phyloP scores from a whole-genome alignment of 2,888 invertebrate genomes.

The Drepana falcataria region DNA sequence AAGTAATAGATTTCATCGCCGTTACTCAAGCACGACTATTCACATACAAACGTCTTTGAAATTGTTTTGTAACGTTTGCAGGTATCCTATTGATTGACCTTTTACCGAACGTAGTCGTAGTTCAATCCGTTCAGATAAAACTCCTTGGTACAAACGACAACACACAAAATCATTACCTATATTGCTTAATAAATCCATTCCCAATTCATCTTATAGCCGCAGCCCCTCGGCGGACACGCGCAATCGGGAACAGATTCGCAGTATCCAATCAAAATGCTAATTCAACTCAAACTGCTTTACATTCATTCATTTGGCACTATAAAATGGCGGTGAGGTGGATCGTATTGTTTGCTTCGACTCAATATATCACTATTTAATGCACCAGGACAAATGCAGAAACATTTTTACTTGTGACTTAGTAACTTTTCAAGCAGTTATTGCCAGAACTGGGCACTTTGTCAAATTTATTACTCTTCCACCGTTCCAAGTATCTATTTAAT shows the following conservation, averaged over 20 bases:
- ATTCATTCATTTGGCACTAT: constrained; percentile 28
- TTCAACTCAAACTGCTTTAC: constrained; percentile 42
- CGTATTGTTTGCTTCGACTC: constrained; percentile 17
- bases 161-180: not conserved
- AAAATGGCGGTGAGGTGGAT: constrained; percentile 16
- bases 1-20: too few species aligned
- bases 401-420: constrained; percentile 32
- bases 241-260: constrained; percentile 37
- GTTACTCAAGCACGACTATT: too few species aligned
- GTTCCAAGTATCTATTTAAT: constrained; percentile 35
- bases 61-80: not conserved
- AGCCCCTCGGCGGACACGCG: constrained; percentile 32
- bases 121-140: too few species aligned
- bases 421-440: constrained; percentile 40
- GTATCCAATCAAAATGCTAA: constrained; percentile 71
- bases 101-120: too few species aligned
- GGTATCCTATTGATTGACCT: too few species aligned
- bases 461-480: constrained; percentile 38
- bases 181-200: not conserved
- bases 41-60: too few species aligned
- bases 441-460: constrained; percentile 45
- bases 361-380: constrained; percentile 4
- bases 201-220: constrained; percentile 22
- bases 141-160: not conserved
- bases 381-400: constrained; percentile 11